Evolutionary conservation across 2,113 vertebrate species (phyloP).

Genomic region (Nestor notabilis): DNA sequence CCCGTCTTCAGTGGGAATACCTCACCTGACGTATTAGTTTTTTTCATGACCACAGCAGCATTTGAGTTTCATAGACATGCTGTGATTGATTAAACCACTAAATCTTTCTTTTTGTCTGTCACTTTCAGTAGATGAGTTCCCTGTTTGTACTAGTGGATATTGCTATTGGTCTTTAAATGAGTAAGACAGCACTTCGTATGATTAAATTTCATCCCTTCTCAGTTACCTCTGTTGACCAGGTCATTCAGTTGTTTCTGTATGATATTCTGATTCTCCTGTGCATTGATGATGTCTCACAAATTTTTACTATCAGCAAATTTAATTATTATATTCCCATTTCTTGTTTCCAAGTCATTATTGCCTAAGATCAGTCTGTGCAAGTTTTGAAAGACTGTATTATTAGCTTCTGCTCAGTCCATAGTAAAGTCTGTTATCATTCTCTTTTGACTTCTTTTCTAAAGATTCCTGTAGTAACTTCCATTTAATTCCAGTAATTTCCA

Average conservation of each 20-base stretch:
- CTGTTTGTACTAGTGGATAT: background rate
- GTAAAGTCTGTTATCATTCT: background rate
- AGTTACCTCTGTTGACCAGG: background rate
- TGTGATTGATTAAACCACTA: conserved; percentile 32
- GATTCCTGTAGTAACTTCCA: background rate
- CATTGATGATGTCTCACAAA: background rate
- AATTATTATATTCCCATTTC: background rate
- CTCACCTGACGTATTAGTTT: background rate
- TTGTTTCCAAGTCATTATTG: background rate
- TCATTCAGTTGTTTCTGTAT: background rate
- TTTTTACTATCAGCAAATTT: background rate
- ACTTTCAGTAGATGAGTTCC: background rate
- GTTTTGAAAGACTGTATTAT: background rate
- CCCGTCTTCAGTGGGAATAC: background rate
- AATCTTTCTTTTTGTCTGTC: background rate
- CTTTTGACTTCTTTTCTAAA: background rate
- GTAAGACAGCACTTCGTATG: background rate
- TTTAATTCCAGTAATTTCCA: background rate
- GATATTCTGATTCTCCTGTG: background rate
- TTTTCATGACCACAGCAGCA: background rate
- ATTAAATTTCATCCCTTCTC: background rate
- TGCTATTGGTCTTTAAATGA: background rate
- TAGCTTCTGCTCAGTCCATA: background rate
- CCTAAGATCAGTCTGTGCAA: background rate
- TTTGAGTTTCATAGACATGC: background rate